A percentile compares a stretch with the other conserved stretches of the same genome.
Evolutionary conservation across 1,140 invertebrate species (phyloP).

Genomic region (Bicyclus anynana): DNA sequence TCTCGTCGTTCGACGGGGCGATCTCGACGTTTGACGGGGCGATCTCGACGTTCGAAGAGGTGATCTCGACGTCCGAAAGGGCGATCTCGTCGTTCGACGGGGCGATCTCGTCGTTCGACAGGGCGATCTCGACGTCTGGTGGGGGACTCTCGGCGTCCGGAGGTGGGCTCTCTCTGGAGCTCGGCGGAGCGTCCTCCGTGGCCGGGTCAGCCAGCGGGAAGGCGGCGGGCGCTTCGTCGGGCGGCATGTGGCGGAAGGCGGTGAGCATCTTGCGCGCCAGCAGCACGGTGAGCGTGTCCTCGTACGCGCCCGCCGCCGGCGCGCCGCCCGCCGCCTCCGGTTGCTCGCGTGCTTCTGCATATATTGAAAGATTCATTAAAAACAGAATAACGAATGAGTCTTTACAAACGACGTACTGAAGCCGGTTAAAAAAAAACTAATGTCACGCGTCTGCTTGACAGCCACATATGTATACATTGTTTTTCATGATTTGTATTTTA

Average conservation of each 20-base stretch:
- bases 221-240: conserved; percentile 3
- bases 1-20: not conserved
- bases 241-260: conserved; percentile 21
- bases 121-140: not conserved
- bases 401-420: too few species aligned
- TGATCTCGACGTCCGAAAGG: not conserved
- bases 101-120: not conserved
- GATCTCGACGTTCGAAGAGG: not conserved
- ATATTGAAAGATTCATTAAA: too few species aligned
- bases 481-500: too few species aligned
- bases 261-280: conserved; percentile 23
- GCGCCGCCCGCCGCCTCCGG: not conserved
- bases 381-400: too few species aligned
- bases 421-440: too few species aligned
- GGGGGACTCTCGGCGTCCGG: not conserved
- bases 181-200: not conserved
- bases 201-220: conserved; percentile 23
- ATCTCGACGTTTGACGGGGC: not conserved
- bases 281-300: conserved; percentile 20
- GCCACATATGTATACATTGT: too few species aligned
- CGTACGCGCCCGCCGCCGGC: conserved; percentile 8
- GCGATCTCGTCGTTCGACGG: not conserved
- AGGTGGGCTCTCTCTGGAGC: not conserved
- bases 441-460: too few species aligned
- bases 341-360: not conserved